phyloP scores from a whole-genome alignment of 2,797 vertebrate genomes.

The Enteromius mattozi region DNA sequence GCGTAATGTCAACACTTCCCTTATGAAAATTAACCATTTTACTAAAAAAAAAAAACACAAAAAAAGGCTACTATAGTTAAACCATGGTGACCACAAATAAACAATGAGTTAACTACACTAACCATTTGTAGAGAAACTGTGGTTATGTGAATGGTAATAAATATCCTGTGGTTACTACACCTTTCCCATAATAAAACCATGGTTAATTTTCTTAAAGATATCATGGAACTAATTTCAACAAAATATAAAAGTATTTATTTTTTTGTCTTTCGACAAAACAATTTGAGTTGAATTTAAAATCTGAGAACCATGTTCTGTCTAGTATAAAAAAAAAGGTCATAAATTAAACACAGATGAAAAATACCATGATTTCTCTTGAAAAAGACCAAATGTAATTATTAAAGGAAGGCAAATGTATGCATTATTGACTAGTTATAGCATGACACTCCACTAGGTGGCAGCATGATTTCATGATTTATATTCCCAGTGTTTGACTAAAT shows the following conservation, averaged over 20 bases:
- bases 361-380: not conserved
- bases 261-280: no score
- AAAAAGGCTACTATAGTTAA: not conserved
- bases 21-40: not conserved
- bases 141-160: not conserved
- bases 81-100: not conserved
- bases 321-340: not conserved
- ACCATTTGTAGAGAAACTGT: not conserved
- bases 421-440: not conserved
- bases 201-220: no score
- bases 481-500: not conserved
- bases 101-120: not conserved
- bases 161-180: no score
- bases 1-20: not conserved
- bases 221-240: no score
- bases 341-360: not conserved
- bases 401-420: not conserved
- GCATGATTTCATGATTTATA: not conserved
- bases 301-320: not conserved
- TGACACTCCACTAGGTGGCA: slow-evolving; percentile 13
- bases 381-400: not conserved
- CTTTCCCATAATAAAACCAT: no score
- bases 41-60: not conserved
- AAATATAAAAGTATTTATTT: no score
- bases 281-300: no score